phyloP scores from a whole-genome alignment of 2,888 invertebrate species.

The Chalcosyrphus nemorum region DNA sequence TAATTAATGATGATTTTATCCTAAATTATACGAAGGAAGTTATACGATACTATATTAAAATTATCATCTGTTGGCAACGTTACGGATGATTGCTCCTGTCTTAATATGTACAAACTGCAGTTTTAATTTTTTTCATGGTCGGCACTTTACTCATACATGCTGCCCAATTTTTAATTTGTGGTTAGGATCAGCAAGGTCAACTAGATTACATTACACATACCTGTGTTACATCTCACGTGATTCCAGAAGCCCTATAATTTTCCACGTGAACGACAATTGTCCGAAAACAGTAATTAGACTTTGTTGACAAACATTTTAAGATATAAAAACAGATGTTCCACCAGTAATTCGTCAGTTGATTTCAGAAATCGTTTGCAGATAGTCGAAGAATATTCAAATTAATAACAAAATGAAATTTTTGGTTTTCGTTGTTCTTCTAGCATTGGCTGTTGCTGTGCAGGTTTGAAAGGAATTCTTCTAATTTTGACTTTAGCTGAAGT shows the following conservation, averaged over 20 bases:
- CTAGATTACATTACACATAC: background rate
- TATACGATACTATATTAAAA: no score
- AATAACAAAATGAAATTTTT: background rate
- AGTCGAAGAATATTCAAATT: background rate
- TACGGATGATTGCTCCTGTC: no score
- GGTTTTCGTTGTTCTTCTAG: background rate
- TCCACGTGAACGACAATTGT: slow-evolving; percentile 3
- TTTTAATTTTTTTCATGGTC: no score
- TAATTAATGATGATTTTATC: no score
- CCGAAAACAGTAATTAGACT: background rate
- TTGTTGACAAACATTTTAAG: background rate
- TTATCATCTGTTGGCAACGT: no score
- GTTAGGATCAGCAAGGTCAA: background rate
- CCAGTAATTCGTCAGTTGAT: background rate
- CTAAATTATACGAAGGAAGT: no score
- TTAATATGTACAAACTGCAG: no score
- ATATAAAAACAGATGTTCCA: background rate
- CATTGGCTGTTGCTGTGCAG: slow-evolving; percentile 2
- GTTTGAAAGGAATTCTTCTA: background rate
- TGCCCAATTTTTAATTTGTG: background rate
- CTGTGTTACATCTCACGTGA: background rate
- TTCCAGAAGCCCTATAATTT: slow-evolving; percentile 15
- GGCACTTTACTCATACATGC: background rate
- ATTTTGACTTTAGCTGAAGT: background rate
- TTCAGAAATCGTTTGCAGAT: background rate